Evolutionary conservation across 2,113 vertebrate genomes (phyloP).

Genomic region (Nothocercus nigrocapillus): DNA sequence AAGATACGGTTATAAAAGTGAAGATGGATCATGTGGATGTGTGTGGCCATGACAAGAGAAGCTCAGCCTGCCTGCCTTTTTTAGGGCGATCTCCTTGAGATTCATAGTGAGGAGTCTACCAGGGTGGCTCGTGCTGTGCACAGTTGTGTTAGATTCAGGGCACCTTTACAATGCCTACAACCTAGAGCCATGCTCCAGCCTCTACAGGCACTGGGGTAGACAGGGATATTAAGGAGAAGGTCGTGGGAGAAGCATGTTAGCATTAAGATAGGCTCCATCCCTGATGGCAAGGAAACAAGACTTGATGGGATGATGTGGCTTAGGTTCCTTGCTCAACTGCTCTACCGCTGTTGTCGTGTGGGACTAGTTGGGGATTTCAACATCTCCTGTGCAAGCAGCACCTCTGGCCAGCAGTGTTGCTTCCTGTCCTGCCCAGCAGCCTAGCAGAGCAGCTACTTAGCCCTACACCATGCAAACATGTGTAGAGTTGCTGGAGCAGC

Average conservation of each 20-base stretch:
- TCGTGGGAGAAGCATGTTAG: not conserved
- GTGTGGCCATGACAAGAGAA: not conserved
- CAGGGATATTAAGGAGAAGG: not conserved
- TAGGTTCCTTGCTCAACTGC: not conserved
- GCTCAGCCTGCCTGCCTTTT: not conserved
- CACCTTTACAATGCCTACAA: not conserved
- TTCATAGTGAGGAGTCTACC: not conserved
- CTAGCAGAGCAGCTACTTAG: not conserved
- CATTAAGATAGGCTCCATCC: not conserved
- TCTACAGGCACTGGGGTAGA: not conserved
- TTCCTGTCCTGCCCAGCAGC: not conserved
- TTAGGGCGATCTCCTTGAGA: not conserved
- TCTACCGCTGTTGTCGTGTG: not conserved
- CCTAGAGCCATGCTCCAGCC: not conserved
- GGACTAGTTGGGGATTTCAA: not conserved
- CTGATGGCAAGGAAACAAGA: not conserved
- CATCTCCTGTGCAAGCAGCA: not conserved
- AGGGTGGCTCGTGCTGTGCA: not conserved
- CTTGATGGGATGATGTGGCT: not conserved
- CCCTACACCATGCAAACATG: fast-evolving
- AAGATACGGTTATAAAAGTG: not conserved
- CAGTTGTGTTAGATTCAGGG: not conserved
- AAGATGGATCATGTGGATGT: not conserved
- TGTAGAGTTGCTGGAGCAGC: not conserved
- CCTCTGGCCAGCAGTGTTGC: not conserved